phyloP scores from a whole-genome alignment of 2,113 vertebrate genomes.

The Sialia sialis region DNA sequence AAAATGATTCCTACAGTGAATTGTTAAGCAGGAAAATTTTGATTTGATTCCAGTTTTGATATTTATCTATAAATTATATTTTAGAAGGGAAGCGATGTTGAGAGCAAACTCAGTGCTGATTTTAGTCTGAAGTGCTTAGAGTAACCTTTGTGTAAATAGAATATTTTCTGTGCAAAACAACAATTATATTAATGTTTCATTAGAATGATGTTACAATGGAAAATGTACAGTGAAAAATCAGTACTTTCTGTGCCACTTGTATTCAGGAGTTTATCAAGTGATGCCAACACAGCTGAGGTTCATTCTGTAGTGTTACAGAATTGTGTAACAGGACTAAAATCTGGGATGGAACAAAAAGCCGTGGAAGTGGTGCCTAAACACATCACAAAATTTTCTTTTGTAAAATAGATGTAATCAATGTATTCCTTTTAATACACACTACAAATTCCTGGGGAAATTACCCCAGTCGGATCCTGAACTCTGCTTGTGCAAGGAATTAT shows the following conservation, averaged over 20 bases:
- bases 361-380: background rate
- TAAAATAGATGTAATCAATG: background rate
- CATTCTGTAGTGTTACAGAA: background rate
- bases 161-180: background rate
- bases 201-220: background rate
- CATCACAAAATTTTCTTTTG: background rate
- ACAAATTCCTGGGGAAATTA: background rate
- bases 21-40: background rate
- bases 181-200: background rate
- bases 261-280: background rate
- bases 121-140: background rate
- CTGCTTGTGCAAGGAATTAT: background rate
- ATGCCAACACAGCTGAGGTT: background rate
- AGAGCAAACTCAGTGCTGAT: background rate
- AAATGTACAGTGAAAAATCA: background rate
- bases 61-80: background rate
- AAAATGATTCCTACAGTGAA: background rate
- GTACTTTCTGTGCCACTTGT: background rate
- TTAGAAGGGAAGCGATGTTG: background rate
- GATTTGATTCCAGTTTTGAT: background rate
- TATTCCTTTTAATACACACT: background rate
- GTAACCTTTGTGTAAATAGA: background rate
- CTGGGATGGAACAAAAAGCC: background rate
- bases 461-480: background rate
- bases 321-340: background rate